Percentiles rank a stretch among this genome's conserved stretches.
These are phyloP conservation scores for Sarcophaga caerulescens DNA, from an alignment of 2,888 invertebrate species.

Conservation along the genomic window DNA sequence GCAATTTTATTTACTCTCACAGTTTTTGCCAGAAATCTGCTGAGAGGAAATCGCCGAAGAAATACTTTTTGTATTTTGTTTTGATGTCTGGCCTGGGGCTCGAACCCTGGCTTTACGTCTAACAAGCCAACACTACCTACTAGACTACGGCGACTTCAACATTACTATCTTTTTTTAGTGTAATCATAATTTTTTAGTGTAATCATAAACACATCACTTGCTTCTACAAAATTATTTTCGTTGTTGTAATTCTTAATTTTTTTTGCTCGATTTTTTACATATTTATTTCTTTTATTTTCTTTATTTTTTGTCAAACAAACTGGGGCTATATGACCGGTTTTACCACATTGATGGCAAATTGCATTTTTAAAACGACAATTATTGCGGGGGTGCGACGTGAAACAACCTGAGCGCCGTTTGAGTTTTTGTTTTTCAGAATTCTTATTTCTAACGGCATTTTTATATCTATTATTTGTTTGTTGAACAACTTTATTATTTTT, in stretches of 20 bases:
- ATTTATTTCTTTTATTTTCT: background rate
- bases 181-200: no score
- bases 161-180: no score
- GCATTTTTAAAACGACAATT: background rate
- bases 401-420: background rate
- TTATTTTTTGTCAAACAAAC: background rate
- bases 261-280: background rate
- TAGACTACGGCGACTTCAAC: no score
- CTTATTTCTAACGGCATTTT: background rate
- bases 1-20: no score
- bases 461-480: background rate
- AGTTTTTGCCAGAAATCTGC: no score
- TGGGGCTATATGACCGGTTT: slow-evolving; percentile 3
- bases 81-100: no score
- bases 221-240: background rate
- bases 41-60: no score
- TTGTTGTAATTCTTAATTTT: background rate
- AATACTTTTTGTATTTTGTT: no score
- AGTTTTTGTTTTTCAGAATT: background rate
- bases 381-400: background rate
- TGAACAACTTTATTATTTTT: background rate
- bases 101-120: no score
- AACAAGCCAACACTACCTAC: no score
- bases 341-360: background rate
- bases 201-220: background rate